Evolutionary conservation across 2,797 vertebrate genomes (phyloP).

Genomic region (Dermochelys coriacea): DNA sequence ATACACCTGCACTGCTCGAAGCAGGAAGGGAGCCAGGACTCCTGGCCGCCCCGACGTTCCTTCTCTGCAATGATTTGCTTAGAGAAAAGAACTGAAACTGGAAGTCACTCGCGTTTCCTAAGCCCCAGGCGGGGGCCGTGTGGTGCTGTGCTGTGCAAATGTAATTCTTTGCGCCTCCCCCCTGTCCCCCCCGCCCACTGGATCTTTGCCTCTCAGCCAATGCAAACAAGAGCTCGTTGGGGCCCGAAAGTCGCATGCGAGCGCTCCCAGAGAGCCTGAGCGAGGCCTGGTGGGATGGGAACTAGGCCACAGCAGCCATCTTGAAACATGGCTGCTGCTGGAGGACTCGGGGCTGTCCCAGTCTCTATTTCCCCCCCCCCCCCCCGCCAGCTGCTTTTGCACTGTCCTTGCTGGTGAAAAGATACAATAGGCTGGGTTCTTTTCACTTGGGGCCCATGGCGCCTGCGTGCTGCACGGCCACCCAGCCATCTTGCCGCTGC

Average conservation of each 20-base stretch:
- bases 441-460: too few species aligned
- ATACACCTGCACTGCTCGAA: not conserved
- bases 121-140: not conserved
- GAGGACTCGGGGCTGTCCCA: not conserved
- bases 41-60: accelerated
- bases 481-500: too few species aligned
- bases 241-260: not conserved
- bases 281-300: not conserved
- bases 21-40: accelerated
- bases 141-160: not conserved
- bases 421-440: too few species aligned
- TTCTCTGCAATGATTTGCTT: not conserved
- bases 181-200: too few species aligned
- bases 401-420: not conserved
- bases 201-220: not conserved
- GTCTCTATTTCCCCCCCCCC: accelerated
- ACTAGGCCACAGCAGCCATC: not conserved
- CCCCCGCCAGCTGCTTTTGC: not conserved
- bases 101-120: accelerated
- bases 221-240: not conserved
- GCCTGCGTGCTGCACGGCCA: too few species aligned
- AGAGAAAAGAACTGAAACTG: constrained; percentile 63
- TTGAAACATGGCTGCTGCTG: not conserved
- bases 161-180: not conserved
- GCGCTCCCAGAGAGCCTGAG: too few species aligned